Base-by-base conservation (phyloP, 2,797 vertebrate genomes). In the Myoxocephalus aenaeus region DNA sequence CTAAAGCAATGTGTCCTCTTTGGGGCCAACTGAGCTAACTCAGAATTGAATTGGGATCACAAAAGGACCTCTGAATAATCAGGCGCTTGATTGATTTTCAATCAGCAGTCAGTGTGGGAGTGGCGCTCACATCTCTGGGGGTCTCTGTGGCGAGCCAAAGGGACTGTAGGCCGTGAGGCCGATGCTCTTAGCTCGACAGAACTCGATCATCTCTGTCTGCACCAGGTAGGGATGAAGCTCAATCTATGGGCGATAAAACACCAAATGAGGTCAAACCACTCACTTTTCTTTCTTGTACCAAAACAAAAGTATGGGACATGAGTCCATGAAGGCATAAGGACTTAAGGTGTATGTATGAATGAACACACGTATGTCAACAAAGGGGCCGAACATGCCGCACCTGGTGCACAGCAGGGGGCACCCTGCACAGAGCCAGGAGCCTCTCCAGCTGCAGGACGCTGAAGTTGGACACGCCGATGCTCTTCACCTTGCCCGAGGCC, bases 381-480 rank as follows among this genome's bases (percentile, higher is more conserved):
- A 40, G 7, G 15, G 80, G 22, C 2, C 12, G 7, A 32, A 34
- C 15, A 1, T 36, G 12, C 13, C 53, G 17, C 22, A 96, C 95
- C 94, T 96, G 94, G 68, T 95, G 95, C 73, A 96, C 95, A 34
- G 93, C 93, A 34, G 95, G 95, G 18, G 94, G 90, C 13, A 94
- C 89, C 71, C 80, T 90, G 63, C 94, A 93, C 80, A 93, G 75
- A 73, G 92, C 82, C 0, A 96, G 86, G 1, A 96, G 90, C 54
- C 95, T 93, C 84, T 96, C 86, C 72, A 96, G 85, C 81, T 96
- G 95, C 62, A 92, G 68, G 83, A 93, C 65, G 81, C 34, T 92
- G 83, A 96, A 96, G 89, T 96, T 96, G 57, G 95, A 96, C 68
- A 95, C 95, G 0, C 95, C 94, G 0, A 96, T 95, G 77, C 92